phyloP scores from a whole-genome alignment of 1,140 invertebrate genomes.

The Acromyrmex echinatior region DNA sequence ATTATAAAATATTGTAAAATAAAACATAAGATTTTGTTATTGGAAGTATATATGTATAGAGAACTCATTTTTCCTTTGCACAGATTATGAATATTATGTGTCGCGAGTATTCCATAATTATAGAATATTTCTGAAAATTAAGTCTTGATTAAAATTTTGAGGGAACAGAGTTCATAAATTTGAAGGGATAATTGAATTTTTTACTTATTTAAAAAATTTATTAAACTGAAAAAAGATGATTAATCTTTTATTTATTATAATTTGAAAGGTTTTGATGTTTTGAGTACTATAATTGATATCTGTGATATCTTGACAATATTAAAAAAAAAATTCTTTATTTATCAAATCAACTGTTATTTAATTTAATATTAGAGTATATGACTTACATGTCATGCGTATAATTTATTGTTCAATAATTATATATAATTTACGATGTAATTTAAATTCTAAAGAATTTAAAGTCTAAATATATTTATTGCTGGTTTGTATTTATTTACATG shows the following conservation, averaged over 20 bases:
- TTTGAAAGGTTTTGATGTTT: background rate
- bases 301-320: background rate
- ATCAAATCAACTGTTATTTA: background rate
- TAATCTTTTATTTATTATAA: background rate
- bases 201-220: background rate
- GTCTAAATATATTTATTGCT: slow-evolving; percentile 21
- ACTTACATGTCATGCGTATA: background rate
- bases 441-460: background rate
- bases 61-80: too few relatives aligned
- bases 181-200: background rate
- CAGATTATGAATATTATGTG: too few relatives aligned
- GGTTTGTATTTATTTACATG: background rate
- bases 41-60: too few relatives aligned
- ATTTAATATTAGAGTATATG: background rate
- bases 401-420: background rate
- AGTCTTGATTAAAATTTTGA: background rate
- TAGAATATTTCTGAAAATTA: too few relatives aligned
- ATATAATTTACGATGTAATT: background rate
- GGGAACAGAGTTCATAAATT: background rate
- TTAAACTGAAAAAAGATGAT: background rate
- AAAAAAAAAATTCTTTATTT: background rate
- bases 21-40: too few relatives aligned
- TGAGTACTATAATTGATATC: too few relatives aligned
- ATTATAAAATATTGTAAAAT: too few relatives aligned
- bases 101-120: too few relatives aligned